A percentile compares a stretch with the other conserved stretches of the same genome.
Evolutionary conservation across 2,888 invertebrate species (phyloP).

Genomic region (Azorinus chamasolen): DNA sequence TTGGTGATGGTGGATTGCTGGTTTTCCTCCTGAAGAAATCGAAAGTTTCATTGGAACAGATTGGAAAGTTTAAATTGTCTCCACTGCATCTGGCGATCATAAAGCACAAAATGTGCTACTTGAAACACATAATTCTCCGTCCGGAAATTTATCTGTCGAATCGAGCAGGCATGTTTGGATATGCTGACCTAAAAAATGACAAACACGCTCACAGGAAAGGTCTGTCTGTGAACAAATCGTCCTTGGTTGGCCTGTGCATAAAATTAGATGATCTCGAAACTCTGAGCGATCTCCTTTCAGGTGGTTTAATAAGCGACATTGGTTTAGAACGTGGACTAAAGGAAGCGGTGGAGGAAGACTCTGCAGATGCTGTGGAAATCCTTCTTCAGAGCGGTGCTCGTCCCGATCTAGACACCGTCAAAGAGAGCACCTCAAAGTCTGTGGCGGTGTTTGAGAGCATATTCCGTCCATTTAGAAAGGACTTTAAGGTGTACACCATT

Average conservation of each 20-base stretch:
- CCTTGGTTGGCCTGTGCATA: slow-evolving; percentile 57
- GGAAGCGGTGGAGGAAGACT: slow-evolving; percentile 51
- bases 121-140: slow-evolving; percentile 53
- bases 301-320: slow-evolving; percentile 46
- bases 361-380: slow-evolving; percentile 42
- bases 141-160: slow-evolving; percentile 49
- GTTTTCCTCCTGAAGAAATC: slow-evolving; percentile 44
- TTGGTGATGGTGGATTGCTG: slow-evolving; percentile 46
- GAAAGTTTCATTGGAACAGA: slow-evolving; percentile 36
- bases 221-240: slow-evolving; percentile 31
- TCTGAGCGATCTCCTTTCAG: slow-evolving; percentile 34
- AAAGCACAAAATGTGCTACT: slow-evolving; percentile 55
- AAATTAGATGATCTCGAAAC: slow-evolving; percentile 55
- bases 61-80: slow-evolving; percentile 58
- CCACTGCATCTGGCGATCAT: slow-evolving; percentile 58
- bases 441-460: slow-evolving; percentile 52
- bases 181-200: slow-evolving; percentile 23
- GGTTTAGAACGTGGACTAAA: slow-evolving; percentile 43
- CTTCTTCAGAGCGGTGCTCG: slow-evolving; percentile 47
- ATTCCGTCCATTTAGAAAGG: slow-evolving; percentile 55
- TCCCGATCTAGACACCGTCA: slow-evolving; percentile 50
- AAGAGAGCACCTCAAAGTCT: slow-evolving; percentile 43
- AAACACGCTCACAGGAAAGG: slow-evolving; percentile 22
- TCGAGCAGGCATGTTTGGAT: slow-evolving; percentile 38
- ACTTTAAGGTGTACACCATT: slow-evolving; percentile 57